A percentile compares a stretch with the other conserved stretches of the same genome.
Evolutionary conservation across 2,113 vertebrate genomes (phyloP).

Genomic region (Camelus dromedarius): DNA sequence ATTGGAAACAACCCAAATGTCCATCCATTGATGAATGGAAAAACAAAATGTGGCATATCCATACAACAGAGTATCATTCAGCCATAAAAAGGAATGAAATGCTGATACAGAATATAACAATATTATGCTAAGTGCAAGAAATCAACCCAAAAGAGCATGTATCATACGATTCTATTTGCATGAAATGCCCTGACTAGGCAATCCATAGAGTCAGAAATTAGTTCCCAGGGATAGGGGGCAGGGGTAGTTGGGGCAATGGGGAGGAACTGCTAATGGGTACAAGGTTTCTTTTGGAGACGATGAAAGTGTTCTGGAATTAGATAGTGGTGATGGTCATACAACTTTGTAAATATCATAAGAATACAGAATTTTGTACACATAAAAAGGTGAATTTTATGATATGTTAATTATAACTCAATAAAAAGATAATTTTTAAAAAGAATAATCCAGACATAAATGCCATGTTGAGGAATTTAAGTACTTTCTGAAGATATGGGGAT

Average conservation of each 20-base stretch:
- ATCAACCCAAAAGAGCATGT: not conserved
- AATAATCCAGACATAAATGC: not conserved
- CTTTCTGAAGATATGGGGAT: not conserved
- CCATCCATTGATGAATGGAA: not conserved
- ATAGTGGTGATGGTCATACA: not conserved
- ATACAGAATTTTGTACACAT: not conserved
- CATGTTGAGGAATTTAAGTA: not conserved
- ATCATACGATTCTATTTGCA: not conserved
- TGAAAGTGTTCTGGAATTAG: not conserved
- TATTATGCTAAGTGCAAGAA: not conserved
- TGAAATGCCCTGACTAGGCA: not conserved
- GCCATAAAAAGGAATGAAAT: not conserved
- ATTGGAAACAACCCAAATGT: not conserved
- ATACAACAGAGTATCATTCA: not conserved
- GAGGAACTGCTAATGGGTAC: not conserved
- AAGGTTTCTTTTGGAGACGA: not conserved
- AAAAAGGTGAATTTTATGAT: not conserved
- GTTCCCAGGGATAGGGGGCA: not conserved
- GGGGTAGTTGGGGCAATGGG: not conserved
- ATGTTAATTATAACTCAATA: not conserved
- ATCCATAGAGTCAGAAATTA: not conserved
- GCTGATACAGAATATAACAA: not conserved
- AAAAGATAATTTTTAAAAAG: not conserved
- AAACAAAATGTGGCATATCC: not conserved
- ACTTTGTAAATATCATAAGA: not conserved